phyloP scores from a whole-genome alignment of 2,888 invertebrate genomes.

The Heliothis peltigera region DNA sequence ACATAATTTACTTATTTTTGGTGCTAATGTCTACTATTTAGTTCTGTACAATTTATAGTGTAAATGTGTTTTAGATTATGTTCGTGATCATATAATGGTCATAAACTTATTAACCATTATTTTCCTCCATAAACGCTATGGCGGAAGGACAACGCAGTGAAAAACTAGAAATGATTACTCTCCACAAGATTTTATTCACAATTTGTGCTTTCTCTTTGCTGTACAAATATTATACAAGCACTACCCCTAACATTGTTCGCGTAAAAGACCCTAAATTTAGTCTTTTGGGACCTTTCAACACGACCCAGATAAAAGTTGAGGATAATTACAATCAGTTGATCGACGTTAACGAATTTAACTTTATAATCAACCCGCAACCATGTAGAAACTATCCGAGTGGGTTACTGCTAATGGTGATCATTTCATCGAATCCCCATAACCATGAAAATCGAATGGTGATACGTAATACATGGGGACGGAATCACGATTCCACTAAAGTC shows the following conservation, averaged over 20 bases:
- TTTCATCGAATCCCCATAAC: constrained; percentile 93
- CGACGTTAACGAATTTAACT: constrained; percentile 91
- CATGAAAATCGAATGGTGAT: constrained; percentile 91
- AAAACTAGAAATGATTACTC: constrained; percentile 66
- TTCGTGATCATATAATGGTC: constrained; percentile 5
- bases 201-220: constrained; percentile 63
- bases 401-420: constrained; percentile 91
- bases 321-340: constrained; percentile 82
- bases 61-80: constrained; percentile 7
- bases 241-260: constrained; percentile 51
- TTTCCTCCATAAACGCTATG: constrained; percentile 54
- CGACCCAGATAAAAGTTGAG: constrained; percentile 53
- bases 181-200: constrained; percentile 67
- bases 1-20: neutral
- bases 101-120: neutral
- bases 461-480: constrained; percentile 93
- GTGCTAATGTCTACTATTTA: neutral
- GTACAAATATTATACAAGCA: constrained; percentile 66
- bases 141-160: constrained; percentile 64
- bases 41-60: neutral
- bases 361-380: constrained; percentile 89
- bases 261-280: constrained; percentile 72
- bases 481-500: constrained; percentile 87
- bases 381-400: constrained; percentile 82
- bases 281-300: constrained; percentile 71